Conservation (phyloP, 2,113 vertebrate species). For the Mastomys coucha region DNA sequence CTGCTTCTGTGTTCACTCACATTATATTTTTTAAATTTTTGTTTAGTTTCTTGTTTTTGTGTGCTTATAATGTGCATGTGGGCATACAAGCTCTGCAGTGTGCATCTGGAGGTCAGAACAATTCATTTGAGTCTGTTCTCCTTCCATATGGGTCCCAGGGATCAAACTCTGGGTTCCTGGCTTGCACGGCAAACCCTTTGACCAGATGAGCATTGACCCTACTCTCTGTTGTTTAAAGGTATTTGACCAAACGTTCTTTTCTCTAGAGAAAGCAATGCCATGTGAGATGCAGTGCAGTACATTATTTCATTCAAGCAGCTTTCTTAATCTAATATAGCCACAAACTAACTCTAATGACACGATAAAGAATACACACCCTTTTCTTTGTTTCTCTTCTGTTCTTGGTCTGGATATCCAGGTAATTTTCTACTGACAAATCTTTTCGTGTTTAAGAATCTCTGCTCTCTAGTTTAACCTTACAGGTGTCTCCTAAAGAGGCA, state of each 20-base stretch:
- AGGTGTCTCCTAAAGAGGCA: slow-evolving; percentile 51
- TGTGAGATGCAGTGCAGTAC: not conserved
- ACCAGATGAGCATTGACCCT: not conserved
- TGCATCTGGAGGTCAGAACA: not conserved
- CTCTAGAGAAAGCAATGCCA: not conserved
- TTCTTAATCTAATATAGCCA: not conserved
- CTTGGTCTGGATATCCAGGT: slow-evolving; percentile 35
- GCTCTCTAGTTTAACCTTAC: slow-evolving; percentile 55
- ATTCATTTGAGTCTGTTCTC: too few species aligned
- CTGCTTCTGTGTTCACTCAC: not conserved
- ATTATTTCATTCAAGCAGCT: not conserved
- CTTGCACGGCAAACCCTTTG: not conserved
- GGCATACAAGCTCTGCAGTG: too few species aligned
- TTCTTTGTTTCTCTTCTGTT: slow-evolving; percentile 9
- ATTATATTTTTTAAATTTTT: not conserved
- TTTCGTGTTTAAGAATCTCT: slow-evolving; percentile 25
- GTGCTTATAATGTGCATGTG: not conserved
- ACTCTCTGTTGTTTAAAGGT: not conserved
- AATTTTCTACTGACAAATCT: slow-evolving; percentile 44
- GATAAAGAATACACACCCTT: not conserved
- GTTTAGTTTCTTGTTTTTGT: not conserved
- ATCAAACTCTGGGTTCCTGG: not conserved
- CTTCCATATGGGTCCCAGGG: not conserved
- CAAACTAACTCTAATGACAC: not conserved
- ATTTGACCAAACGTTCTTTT: not conserved